Base-by-base conservation (phyloP, 2,888 invertebrate species). In the Eudasyphora cyanicolor region DNA sequence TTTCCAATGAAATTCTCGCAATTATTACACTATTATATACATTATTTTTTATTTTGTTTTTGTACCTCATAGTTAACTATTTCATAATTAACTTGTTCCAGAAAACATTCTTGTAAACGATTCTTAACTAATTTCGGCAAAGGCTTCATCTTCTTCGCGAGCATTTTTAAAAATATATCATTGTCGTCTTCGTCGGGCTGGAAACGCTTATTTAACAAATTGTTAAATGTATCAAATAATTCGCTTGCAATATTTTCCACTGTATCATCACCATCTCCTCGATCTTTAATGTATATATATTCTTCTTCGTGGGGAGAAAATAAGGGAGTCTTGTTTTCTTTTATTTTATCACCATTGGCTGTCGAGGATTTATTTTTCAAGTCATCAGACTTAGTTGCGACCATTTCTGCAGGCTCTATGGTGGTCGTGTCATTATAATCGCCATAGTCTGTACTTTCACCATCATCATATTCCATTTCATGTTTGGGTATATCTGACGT, bases 161-260 rank as follows among this genome's bases (percentile, higher is more conserved):
- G 60, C 60, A 60, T 60, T 5, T 29, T 27, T 6, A 60, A 29
- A 32, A 60, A 60, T 60, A 60, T 60, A 60, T 60, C 60, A 32
- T 60, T 60, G 0, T 60, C 60, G 8, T 60, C 60, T 17, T 60
- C 60, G 7, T 60, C 5, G 3, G 29, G 60, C n/a, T 60, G 29
- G 29, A 29, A 60, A 0, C 32, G 29, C 29, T 60, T 60, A n/a
- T 60, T 60, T n/a, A 60, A 29, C n/a, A 60, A 6, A 29, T 29
- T 29, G 17, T 32, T 60, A 32, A 60, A 60, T 19, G 29, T 32
- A 60, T 60, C 60, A 17, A 60, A 60, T 2, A 60, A 19, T 2
- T 14, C 29, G 10, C 60, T 60, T 0, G 60, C 60, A 14, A 60
- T 60, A 32, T 60, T 60, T 12, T 60, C 60, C 7, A 60, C 32